phyloP scores from a whole-genome alignment of 2,888 invertebrate genomes.

The Caenorhabditis sp. region DNA sequence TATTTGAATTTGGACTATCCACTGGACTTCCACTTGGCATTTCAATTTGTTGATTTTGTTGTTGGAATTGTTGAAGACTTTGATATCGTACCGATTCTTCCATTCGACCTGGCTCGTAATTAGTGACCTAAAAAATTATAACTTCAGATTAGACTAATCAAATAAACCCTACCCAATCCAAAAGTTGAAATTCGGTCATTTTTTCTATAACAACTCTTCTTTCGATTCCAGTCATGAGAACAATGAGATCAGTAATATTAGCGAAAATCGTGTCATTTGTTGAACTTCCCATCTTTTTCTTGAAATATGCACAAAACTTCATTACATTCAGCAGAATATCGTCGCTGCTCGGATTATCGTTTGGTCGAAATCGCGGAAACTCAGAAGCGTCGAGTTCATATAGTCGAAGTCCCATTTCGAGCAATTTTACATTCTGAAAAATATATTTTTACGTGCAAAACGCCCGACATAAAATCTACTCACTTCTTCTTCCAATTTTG shows the following conservation, averaged over 20 bases:
- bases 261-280: neutral
- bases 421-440: neutral
- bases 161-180: no score
- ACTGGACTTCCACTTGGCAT: neutral
- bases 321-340: neutral
- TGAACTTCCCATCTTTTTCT: neutral
- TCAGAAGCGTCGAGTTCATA: neutral
- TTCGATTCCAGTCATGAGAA: neutral
- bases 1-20: neutral
- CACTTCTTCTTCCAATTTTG: neutral
- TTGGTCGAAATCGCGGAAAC: neutral
- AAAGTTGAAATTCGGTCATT: neutral
- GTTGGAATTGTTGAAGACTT: neutral
- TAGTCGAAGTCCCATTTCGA: neutral
- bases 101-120: neutral
- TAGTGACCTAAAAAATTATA: no score
- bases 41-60: neutral
- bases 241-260: neutral
- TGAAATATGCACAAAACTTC: neutral
- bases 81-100: neutral
- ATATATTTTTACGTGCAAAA: no score
- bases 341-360: neutral
- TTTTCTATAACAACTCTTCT: neutral
- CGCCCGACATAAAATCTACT: no score
- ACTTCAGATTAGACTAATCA: no score